These are phyloP conservation scores for Rhagonycha lutea DNA, from an alignment of 2,888 invertebrate species.

Conservation along the genomic window DNA sequence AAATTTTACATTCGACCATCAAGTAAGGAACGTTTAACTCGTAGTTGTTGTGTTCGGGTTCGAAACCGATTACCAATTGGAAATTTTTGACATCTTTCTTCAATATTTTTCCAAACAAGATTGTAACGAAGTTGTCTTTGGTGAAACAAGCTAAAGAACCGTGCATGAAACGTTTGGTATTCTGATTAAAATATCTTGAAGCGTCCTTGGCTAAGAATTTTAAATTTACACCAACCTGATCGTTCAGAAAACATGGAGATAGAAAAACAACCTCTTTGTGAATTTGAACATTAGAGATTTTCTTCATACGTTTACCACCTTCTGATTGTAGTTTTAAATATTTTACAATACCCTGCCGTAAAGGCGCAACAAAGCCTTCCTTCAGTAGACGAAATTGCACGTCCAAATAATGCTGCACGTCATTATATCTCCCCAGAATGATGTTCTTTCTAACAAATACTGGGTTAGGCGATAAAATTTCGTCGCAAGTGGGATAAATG, in stretches of 20 bases:
- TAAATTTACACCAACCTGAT: slow-evolving; percentile 54
- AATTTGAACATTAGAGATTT: slow-evolving; percentile 47
- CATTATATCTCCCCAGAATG: slow-evolving; percentile 65
- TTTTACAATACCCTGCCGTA: slow-evolving; percentile 66
- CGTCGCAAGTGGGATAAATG: slow-evolving; percentile 59
- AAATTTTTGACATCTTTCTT: slow-evolving; percentile 62
- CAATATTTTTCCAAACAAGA: slow-evolving; percentile 71
- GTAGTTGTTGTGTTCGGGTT: slow-evolving; percentile 37
- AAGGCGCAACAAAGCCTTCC: slow-evolving; percentile 78
- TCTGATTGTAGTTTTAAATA: slow-evolving; percentile 27
- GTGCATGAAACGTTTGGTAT: slow-evolving; percentile 66
- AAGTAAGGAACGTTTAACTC: slow-evolving; percentile 49
- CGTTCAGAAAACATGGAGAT: slow-evolving; percentile 53
- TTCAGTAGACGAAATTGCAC: slow-evolving; percentile 76
- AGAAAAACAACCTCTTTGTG: slow-evolving; percentile 58
- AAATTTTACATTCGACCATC: slow-evolving; percentile 79
- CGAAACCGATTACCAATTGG: slow-evolving; percentile 46
- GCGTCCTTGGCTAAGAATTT: slow-evolving; percentile 37
- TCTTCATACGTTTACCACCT: slow-evolving; percentile 4
- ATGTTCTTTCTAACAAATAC: slow-evolving; percentile 63
- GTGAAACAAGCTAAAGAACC: slow-evolving; percentile 78
- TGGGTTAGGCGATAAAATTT: slow-evolving; percentile 44
- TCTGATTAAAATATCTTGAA: slow-evolving; percentile 49
- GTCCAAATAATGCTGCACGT: slow-evolving; percentile 74
- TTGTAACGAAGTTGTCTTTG: slow-evolving; percentile 67